A percentile compares a stretch with the other conserved stretches of the same genome.
These are phyloP conservation scores for Hippasteria phrygiana DNA, from an alignment of 53 echinoderm and acorn worm species.

Conservation along the genomic window DNA sequence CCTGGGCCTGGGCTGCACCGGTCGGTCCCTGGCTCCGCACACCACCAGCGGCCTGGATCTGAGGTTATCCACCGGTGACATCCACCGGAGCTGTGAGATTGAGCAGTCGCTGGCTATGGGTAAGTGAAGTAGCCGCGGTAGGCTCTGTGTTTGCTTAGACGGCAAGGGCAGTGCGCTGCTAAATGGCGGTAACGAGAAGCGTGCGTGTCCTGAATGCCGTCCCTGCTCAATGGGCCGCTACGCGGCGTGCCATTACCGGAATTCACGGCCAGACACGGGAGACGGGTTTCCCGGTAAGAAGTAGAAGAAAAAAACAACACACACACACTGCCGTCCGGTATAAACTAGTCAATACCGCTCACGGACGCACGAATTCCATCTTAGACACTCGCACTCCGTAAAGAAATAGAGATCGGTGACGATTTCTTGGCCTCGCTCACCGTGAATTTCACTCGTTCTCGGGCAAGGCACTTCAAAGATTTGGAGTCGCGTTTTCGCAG, in stretches of 20 bases:
- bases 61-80: constrained; percentile 53
- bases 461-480: constrained; percentile 34
- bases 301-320: background rate
- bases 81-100: constrained; percentile 53
- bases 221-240: constrained; percentile 56
- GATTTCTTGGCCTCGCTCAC: background rate
- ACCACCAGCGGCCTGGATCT: constrained; percentile 55
- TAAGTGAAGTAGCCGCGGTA: constrained; percentile 62
- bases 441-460: constrained; percentile 20
- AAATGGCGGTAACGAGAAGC: constrained; percentile 50
- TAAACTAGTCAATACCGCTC: constrained; percentile 49
- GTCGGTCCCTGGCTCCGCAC: constrained; percentile 48
- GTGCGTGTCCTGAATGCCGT: constrained; percentile 55
- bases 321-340: background rate
- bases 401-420: constrained; percentile 32
- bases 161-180: constrained; percentile 58
- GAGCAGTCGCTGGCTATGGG: constrained; percentile 60
- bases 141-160: constrained; percentile 50
- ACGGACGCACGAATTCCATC: constrained; percentile 55
- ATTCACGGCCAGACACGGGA: constrained; percentile 44
- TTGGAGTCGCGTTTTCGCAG: constrained; percentile 23
- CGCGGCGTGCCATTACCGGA: constrained; percentile 62
- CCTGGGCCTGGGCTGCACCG: constrained; percentile 40
- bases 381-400: constrained; percentile 42
- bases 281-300: constrained; percentile 11